These are phyloP conservation scores for Oryctolagus cuniculus DNA, from an alignment of 2,113 vertebrate genomes.

Conservation along the genomic window DNA sequence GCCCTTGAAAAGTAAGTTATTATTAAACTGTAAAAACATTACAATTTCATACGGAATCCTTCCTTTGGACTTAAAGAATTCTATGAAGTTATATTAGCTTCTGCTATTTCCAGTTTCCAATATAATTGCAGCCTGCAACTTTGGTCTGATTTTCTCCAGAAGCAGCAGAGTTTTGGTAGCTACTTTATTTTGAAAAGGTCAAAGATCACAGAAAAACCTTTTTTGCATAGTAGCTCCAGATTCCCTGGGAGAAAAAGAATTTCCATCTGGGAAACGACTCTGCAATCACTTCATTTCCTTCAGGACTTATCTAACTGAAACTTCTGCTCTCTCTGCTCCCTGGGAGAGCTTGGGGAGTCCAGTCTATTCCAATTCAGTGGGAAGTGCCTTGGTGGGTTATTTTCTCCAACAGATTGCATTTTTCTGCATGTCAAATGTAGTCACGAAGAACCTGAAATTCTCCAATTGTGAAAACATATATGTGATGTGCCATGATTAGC, in stretches of 20 bases:
- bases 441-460: background rate
- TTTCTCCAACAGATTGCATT: background rate
- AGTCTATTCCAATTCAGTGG: background rate
- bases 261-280: background rate
- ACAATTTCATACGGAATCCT: background rate
- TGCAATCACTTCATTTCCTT: background rate
- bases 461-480: background rate
- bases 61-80: background rate
- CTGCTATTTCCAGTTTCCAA: background rate
- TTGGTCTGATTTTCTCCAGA: background rate
- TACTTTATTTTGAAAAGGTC: slow-evolving; percentile 7
- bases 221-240: background rate
- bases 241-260: background rate
- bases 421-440: background rate
- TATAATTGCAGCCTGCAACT: background rate
- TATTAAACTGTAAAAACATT: slow-evolving; percentile 12
- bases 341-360: background rate
- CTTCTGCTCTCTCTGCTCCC: background rate
- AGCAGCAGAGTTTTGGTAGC: background rate
- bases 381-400: background rate
- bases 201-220: background rate
- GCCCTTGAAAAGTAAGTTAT: background rate
- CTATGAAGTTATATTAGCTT: background rate
- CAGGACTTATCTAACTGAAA: background rate
- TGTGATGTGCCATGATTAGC: background rate